phyloP scores from a whole-genome alignment of 2,113 vertebrate species.

The Hemichromis elongatus region DNA sequence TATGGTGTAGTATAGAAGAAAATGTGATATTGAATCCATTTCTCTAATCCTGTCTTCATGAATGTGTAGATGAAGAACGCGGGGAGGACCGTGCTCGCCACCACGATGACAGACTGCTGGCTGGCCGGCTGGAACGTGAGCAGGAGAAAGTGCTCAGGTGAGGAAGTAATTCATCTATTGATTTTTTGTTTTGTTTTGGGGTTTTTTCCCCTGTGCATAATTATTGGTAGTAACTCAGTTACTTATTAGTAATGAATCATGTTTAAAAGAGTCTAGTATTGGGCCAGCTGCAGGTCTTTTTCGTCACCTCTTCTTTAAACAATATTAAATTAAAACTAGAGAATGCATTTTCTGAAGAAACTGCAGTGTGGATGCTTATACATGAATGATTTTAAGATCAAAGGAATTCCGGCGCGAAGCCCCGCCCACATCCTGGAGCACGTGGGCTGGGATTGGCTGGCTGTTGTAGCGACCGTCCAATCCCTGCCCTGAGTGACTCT shows the following conservation, averaged over 20 bases:
- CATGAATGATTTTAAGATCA: too few species aligned
- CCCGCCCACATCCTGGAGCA: too few species aligned
- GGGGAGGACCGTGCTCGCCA: conserved; percentile 80
- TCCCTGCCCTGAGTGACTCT: too few species aligned
- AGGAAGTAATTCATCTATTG: conserved; percentile 2
- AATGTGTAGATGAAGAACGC: conserved; percentile 80
- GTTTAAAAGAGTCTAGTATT: not conserved
- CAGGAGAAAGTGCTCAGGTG: conserved; percentile 95
- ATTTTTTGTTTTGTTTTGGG: not conserved
- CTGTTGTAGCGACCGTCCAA: too few species aligned
- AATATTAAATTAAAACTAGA: not conserved
- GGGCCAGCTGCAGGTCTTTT: not conserved
- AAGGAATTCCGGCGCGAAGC: too few species aligned
- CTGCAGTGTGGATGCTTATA: too few species aligned
- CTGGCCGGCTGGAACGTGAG: conserved; percentile 85
- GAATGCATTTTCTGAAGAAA: too few species aligned
- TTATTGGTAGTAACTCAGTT: not conserved
- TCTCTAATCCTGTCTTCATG: conserved; percentile 33
- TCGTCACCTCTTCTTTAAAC: not conserved
- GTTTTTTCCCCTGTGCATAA: not conserved
- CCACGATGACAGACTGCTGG: conserved; percentile 82
- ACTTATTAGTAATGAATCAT: not conserved
- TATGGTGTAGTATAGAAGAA: not conserved
- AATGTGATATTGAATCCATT: not conserved
- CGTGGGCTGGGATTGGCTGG: too few species aligned